These are phyloP conservation scores for Esox masquinongy DNA, from an alignment of 2,797 vertebrate genomes.

Conservation along the genomic window DNA sequence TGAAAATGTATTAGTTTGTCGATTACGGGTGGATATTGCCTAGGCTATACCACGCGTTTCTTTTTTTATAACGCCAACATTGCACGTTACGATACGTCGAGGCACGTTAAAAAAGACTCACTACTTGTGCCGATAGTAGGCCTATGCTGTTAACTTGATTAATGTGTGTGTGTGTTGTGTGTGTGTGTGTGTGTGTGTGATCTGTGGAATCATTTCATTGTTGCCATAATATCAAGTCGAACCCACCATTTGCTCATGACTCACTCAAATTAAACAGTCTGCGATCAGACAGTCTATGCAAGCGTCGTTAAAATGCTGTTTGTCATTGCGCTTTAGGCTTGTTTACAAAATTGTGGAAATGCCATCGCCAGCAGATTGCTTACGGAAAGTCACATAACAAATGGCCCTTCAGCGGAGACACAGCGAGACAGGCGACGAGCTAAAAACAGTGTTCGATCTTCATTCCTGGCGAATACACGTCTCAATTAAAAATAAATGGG, in stretches of 20 bases:
- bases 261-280: conserved; percentile 56
- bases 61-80: neutral
- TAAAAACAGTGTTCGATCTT: no score
- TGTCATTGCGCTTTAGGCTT: conserved; percentile 52
- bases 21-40: no score
- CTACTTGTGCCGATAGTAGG: neutral
- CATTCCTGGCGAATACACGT: no score
- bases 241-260: conserved; percentile 56
- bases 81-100: neutral
- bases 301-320: conserved; percentile 65
- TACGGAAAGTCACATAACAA: conserved; percentile 6
- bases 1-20: neutral
- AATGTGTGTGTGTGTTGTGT: conserved; percentile 16
- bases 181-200: conserved; percentile 20
- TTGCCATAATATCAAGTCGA: conserved; percentile 42
- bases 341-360: conserved; percentile 46
- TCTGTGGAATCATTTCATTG: conserved; percentile 51
- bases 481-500: neutral
- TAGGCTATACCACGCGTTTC: neutral
- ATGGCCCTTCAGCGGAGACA: neutral
- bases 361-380: conserved; percentile 26
- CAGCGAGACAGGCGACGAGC: no score
- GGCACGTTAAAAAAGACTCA: neutral
- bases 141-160: conserved; percentile 41
- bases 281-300: conserved; percentile 57